Evolutionary conservation across 2,113 vertebrate genomes (phyloP).

Genomic region (Morphnarchus princeps): DNA sequence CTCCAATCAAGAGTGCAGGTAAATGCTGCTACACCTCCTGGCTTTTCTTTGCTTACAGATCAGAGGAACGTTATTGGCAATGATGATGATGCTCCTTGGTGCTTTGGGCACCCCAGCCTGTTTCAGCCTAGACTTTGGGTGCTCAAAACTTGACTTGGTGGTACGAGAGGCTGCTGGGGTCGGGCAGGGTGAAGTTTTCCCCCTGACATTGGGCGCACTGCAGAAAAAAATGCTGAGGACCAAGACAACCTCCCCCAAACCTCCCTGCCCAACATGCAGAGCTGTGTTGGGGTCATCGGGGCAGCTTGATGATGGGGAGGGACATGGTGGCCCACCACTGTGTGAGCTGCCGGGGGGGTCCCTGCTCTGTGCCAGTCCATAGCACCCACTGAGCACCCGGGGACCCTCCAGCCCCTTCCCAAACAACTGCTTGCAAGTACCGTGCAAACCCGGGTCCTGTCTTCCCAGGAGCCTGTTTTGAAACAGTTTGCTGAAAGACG

Average conservation of each 20-base stretch:
- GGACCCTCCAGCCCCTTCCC: background rate
- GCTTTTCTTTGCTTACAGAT: background rate
- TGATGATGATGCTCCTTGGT: background rate
- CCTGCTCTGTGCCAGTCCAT: background rate
- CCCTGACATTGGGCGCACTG: background rate
- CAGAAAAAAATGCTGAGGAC: background rate
- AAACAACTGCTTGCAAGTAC: too few relatives aligned
- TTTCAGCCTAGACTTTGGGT: background rate
- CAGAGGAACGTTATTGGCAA: rapidly evolving
- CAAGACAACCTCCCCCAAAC: background rate
- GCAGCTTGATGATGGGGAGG: background rate
- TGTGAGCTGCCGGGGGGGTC: rapidly evolving
- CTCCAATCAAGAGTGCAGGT: background rate
- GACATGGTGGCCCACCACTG: too few relatives aligned
- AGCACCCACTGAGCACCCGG: background rate
- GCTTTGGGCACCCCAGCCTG: background rate
- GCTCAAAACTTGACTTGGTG: background rate
- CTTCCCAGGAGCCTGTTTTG: background rate
- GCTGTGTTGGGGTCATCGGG: background rate
- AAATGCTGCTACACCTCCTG: background rate
- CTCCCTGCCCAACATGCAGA: background rate
- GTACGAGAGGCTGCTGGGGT: background rate
- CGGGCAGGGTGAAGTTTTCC: background rate
- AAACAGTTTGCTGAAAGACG: background rate
- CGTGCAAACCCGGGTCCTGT: background rate